These are phyloP conservation scores for Nesometra sesokonis DNA, from an alignment of 35 echinoderm and acorn worm species.

Conservation along the genomic window DNA sequence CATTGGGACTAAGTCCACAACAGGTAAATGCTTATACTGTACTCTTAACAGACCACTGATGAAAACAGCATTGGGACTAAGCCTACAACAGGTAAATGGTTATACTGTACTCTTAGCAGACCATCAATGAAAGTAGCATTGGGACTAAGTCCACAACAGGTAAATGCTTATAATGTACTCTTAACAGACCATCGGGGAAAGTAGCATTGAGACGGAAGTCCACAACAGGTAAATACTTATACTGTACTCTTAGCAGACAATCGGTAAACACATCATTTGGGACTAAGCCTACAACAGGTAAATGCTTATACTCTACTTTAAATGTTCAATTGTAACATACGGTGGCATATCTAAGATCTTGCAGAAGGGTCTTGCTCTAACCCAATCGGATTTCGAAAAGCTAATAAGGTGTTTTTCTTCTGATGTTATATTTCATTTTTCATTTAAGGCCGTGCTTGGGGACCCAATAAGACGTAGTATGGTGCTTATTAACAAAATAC, in stretches of 20 bases:
- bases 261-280: slow-evolving; percentile 12
- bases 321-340: no score
- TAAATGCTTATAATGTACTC: background rate
- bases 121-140: slow-evolving; percentile 24
- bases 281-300: background rate
- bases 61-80: background rate
- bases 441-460: no score
- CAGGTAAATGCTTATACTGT: background rate
- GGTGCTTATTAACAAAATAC: no score
- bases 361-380: no score
- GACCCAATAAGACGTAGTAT: no score
- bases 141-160: background rate
- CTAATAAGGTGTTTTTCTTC: no score
- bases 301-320: background rate
- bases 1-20: slow-evolving; percentile 22
- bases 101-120: slow-evolving; percentile 37
- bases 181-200: slow-evolving; percentile 65
- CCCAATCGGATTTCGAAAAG: no score
- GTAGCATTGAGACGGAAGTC: background rate
- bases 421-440: no score
- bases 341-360: no score
- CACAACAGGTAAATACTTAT: background rate
- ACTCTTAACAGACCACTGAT: slow-evolving; percentile 80
- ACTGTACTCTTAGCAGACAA: slow-evolving; percentile 52
- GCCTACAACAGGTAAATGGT: background rate